Conservation (phyloP, 2,888 invertebrate genomes). For the Agrotis clavis region DNA sequence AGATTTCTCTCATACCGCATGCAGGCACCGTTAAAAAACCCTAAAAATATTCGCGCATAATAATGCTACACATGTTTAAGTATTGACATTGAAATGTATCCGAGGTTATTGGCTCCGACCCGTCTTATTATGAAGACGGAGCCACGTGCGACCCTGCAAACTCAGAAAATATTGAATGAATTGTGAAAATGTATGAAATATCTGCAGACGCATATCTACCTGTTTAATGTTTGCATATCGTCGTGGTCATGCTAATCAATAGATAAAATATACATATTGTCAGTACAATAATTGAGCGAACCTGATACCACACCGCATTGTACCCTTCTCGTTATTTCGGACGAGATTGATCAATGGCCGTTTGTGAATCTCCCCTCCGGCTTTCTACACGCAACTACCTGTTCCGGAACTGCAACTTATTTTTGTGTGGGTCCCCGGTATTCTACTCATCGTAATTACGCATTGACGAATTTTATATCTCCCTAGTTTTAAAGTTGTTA, state of each 20-base stretch:
- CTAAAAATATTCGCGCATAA: constrained; percentile 17
- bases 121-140: constrained; percentile 24
- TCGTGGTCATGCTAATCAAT: constrained; percentile 24
- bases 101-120: constrained; percentile 42
- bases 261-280: constrained; percentile 24
- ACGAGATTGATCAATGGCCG: constrained; percentile 34
- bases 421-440: constrained; percentile 7
- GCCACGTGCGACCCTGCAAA: constrained; percentile 31
- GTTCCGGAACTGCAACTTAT: constrained; percentile 8
- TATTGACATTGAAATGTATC: constrained; percentile 43
- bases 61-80: constrained; percentile 9
- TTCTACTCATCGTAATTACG: constrained; percentile 17
- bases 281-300: constrained; percentile 24
- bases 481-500: constrained; percentile 12
- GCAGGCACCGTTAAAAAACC: not conserved
- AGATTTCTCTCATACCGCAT: not conserved
- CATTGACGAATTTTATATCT: constrained; percentile 3
- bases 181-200: constrained; percentile 6
- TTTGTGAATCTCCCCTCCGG: constrained; percentile 14
- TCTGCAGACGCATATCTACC: not conserved
- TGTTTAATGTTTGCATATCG: constrained; percentile 5
- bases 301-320: constrained; percentile 2
- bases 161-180: constrained; percentile 35
- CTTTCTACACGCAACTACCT: constrained; percentile 18
- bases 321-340: constrained; percentile 27